Percentiles rank a stretch among this genome's conserved stretches.
phyloP scores from a whole-genome alignment of 2,113 vertebrate genomes.

The Corythornis madagascariensis region DNA sequence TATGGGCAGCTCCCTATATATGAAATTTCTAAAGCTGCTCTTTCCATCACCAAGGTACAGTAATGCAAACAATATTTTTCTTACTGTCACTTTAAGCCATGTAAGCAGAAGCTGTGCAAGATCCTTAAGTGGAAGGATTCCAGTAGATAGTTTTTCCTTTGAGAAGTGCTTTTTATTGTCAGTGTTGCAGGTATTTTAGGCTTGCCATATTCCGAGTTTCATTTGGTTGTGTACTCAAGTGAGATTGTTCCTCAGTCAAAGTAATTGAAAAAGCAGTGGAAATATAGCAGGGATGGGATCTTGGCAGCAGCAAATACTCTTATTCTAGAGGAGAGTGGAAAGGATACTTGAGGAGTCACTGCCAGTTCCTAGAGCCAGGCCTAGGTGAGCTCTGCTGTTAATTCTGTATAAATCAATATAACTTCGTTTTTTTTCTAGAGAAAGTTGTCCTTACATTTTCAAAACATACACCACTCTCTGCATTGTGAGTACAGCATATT shows the following conservation, averaged over 20 bases:
- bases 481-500: not conserved
- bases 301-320: not conserved
- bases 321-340: not conserved
- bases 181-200: not conserved
- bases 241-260: not conserved
- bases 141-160: not conserved
- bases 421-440: not conserved
- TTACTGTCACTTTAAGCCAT: not conserved
- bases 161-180: not conserved
- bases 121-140: not conserved
- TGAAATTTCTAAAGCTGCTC: not conserved
- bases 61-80: not conserved
- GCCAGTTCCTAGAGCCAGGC: not conserved
- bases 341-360: not conserved
- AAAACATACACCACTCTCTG: not conserved
- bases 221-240: not conserved
- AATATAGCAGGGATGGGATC: not conserved
- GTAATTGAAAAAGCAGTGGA: not conserved
- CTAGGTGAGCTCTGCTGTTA: not conserved
- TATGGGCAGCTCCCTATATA: not conserved
- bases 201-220: fast-evolving
- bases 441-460: not conserved
- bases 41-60: not conserved
- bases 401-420: not conserved
- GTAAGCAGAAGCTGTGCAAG: not conserved